Evolutionary conservation across 2,888 invertebrate species (phyloP).

Genomic region (Cephonodes hylas): DNA sequence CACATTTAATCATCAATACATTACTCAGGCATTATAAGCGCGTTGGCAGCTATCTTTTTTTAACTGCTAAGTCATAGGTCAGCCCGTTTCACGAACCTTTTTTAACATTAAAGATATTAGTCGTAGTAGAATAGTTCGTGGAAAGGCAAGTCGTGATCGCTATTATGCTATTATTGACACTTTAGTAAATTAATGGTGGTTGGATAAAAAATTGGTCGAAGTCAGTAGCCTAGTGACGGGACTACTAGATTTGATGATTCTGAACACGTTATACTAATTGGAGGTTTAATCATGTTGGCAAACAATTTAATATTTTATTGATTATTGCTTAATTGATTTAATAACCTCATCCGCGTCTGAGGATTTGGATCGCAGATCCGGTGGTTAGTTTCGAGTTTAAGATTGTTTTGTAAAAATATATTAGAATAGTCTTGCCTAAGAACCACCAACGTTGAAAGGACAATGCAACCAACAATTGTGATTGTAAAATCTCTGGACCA

Average conservation of each 20-base stretch:
- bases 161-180: slow-evolving; percentile 7
- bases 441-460: not conserved
- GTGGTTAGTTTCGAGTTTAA: no score
- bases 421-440: not conserved
- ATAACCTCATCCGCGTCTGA: no score
- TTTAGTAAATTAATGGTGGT: not conserved
- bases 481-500: no score
- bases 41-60: no score
- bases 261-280: not conserved
- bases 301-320: not conserved
- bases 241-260: no score
- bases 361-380: no score
- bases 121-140: not conserved
- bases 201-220: not conserved
- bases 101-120: not conserved
- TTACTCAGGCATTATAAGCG: no score
- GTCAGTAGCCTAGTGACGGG: not conserved
- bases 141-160: not conserved
- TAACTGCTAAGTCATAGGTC: not conserved
- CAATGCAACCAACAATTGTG: not conserved
- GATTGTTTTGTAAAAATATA: no score
- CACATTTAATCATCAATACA: no score
- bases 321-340: not conserved
- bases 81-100: not conserved
- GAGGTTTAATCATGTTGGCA: not conserved